phyloP scores from a whole-genome alignment of 2,797 vertebrate species.

The Toxotes lorentzi region DNA sequence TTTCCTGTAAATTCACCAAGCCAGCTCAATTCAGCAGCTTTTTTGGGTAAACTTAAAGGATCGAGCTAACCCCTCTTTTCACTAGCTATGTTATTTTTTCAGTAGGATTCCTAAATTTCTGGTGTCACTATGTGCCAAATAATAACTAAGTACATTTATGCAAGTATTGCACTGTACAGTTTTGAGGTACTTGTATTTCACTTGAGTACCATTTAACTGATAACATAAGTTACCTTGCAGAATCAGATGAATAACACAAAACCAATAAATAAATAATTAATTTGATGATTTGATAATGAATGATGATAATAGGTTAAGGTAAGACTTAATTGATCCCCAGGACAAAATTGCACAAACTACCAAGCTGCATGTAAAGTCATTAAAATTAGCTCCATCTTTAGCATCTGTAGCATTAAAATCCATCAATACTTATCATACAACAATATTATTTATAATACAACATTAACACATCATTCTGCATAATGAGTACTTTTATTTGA shows the following conservation, averaged over 20 bases:
- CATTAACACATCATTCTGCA: background rate
- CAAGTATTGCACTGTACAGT: background rate
- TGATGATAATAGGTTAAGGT: no score
- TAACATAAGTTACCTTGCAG: background rate
- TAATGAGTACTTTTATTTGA: no score
- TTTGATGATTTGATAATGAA: background rate
- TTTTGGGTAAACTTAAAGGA: constrained; percentile 4
- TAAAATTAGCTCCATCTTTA: background rate
- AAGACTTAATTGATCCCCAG: background rate
- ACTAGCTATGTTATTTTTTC: background rate
- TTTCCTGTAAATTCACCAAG: background rate
- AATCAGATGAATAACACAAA: background rate
- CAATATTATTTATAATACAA: background rate
- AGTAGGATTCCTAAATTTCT: background rate
- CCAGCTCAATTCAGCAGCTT: background rate
- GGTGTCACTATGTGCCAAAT: background rate
- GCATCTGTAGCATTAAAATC: background rate
- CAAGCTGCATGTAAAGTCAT: background rate
- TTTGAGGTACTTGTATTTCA: no score
- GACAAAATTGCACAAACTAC: background rate
- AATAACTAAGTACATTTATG: background rate
- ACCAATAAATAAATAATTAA: background rate
- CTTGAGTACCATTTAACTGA: background rate
- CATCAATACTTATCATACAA: background rate
- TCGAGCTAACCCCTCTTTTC: background rate